A percentile compares a stretch with the other conserved stretches of the same genome.
Evolutionary conservation across 2,888 invertebrate species (phyloP).

Genomic region (Epicampocera succincta): DNA sequence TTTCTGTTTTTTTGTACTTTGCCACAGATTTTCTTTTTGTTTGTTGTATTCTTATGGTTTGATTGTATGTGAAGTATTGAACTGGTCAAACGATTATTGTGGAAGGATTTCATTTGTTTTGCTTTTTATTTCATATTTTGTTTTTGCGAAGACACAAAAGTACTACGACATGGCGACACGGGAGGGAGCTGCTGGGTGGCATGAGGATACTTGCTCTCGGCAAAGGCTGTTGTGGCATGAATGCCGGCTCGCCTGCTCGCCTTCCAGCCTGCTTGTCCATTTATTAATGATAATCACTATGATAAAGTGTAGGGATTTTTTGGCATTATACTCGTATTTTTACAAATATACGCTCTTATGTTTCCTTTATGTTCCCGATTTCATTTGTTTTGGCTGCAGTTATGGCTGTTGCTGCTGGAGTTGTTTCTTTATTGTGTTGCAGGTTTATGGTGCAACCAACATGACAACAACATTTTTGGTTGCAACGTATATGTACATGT

Average conservation of each 20-base stretch:
- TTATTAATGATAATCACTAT: slow-evolving; percentile 68
- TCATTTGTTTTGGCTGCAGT: slow-evolving; percentile 20
- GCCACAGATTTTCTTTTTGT: neutral
- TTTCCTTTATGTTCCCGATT: slow-evolving; percentile 46
- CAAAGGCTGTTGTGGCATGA: slow-evolving; percentile 6
- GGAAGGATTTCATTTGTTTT: slow-evolving; percentile 51
- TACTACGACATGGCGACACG: slow-evolving; percentile 24
- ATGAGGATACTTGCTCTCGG: neutral
- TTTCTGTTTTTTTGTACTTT: neutral
- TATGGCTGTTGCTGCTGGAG: neutral
- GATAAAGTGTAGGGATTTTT: slow-evolving; percentile 66
- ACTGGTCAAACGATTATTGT: slow-evolving; percentile 58
- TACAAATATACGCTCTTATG: slow-evolving; percentile 18
- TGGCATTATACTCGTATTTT: slow-evolving; percentile 54
- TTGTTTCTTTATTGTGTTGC: slow-evolving; percentile 45
- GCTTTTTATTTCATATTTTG: slow-evolving; percentile 45
- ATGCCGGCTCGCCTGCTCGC: neutral
- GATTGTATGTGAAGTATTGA: slow-evolving; percentile 59
- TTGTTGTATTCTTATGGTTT: slow-evolving; percentile 40
- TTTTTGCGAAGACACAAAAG: slow-evolving; percentile 40
- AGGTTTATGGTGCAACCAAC: slow-evolving; percentile 57
- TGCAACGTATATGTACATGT: neutral
- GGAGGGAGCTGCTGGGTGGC: neutral
- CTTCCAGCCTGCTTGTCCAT: slow-evolving; percentile 47
- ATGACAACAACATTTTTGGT: slow-evolving; percentile 68